A percentile compares a stretch with the other conserved stretches of the same genome.
phyloP scores from a whole-genome alignment of 2,797 vertebrate genomes.

The Numenius phaeopus region DNA sequence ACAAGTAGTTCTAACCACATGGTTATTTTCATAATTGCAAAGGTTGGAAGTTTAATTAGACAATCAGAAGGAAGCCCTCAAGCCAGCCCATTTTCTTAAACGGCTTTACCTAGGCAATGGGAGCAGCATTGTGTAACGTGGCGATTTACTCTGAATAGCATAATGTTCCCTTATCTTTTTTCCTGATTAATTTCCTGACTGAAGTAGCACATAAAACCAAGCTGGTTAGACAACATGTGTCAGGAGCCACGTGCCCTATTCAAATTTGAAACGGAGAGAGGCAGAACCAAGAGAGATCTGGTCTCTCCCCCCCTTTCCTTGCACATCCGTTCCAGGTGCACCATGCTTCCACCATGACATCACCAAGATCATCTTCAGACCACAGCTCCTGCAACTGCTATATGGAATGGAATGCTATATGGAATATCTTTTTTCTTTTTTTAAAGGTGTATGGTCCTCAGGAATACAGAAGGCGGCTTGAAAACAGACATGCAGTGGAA shows the following conservation, averaged over 20 bases:
- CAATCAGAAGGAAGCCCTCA: conserved; percentile 73
- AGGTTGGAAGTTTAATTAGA: conserved; percentile 77
- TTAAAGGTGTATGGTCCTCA: background rate
- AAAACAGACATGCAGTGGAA: background rate
- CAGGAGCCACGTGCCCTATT: conserved; percentile 55
- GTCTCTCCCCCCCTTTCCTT: background rate
- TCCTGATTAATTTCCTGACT: conserved; percentile 74
- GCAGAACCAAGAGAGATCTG: background rate
- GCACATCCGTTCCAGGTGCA: fast-evolving
- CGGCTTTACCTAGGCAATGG: conserved; percentile 66
- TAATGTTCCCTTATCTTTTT: conserved; percentile 73
- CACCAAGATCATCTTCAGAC: background rate
- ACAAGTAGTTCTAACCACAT: conserved; percentile 64
- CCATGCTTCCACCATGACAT: background rate
- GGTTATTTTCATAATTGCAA: conserved; percentile 75
- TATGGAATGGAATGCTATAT: too few species aligned
- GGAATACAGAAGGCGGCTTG: background rate
- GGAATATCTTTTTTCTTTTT: background rate
- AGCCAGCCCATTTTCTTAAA: conserved; percentile 73
- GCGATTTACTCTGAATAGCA: conserved; percentile 69
- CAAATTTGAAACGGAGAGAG: background rate
- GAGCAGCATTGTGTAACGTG: conserved; percentile 62
- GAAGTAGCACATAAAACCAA: conserved; percentile 65
- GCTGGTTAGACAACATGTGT: conserved; percentile 72
- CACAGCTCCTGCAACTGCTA: background rate